Conservation (phyloP, 1,140 invertebrate genomes). For the Cydia strobilella region DNA sequence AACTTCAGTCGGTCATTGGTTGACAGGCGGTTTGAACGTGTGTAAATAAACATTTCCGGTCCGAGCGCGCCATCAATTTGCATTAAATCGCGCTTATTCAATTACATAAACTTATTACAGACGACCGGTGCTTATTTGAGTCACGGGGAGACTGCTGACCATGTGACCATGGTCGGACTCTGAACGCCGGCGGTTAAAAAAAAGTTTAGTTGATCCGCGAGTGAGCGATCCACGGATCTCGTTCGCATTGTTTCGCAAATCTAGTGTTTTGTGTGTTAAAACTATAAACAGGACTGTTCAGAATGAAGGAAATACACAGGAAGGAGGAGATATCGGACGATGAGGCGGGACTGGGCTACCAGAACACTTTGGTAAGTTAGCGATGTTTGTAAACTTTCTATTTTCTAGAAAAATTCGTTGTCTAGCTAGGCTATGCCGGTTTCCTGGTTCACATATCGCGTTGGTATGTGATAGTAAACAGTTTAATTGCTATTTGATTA, state of each 20-base stretch:
- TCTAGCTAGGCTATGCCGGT: neutral
- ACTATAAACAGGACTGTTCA: conserved; percentile 46
- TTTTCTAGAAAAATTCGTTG: conserved; percentile 55
- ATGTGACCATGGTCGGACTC: conserved; percentile 51
- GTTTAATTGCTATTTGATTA: conserved; percentile 2
- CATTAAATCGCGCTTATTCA: conserved; percentile 74
- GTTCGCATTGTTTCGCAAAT: conserved; percentile 52
- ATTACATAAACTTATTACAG: conserved; percentile 67
- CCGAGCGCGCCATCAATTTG: conserved; percentile 61
- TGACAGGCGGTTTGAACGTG: conserved; percentile 65
- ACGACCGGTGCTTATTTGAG: conserved; percentile 37
- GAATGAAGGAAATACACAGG: conserved; percentile 62
- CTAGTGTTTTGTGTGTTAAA: conserved; percentile 54
- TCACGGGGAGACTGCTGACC: conserved; percentile 50
- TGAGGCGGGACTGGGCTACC: conserved; percentile 86
- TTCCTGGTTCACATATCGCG: conserved; percentile 27
- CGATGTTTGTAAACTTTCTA: conserved; percentile 58
- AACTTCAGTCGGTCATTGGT: conserved; percentile 66
- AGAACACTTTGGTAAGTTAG: conserved; percentile 89
- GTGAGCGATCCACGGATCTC: conserved; percentile 36
- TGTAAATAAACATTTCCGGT: conserved; percentile 48
- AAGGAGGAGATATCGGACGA: conserved; percentile 79
- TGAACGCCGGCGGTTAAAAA: conserved; percentile 42
- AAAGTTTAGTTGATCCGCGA: conserved; percentile 38
- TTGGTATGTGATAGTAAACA: neutral